Base-by-base conservation (phyloP, 2,888 invertebrate species). In the Drosophila kambysellisi region DNA sequence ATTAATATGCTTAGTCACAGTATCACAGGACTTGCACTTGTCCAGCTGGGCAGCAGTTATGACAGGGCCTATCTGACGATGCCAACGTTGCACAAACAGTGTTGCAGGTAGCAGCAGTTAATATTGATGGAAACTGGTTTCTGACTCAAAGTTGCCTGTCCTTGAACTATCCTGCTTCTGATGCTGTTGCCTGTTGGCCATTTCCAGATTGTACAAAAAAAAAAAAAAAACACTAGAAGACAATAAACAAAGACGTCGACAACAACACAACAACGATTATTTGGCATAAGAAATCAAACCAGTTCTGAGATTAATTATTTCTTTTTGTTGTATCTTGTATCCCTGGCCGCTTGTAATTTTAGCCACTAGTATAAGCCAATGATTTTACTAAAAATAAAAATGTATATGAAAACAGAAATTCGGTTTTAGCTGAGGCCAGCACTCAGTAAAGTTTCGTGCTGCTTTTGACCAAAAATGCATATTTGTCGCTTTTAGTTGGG, bases 111-210 rank as follows among this genome's bases (percentile, higher is more conserved):
- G 50, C 53, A 20, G 20, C n/a, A 12, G 29, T 29, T 20, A 15
- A 54, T 37, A 15, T 41, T 20, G 11, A 30, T 20, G 25, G 9
- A 48, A 78, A 78, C 78, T 7, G 72, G 78, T 78, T 75, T 60
- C 7, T 12, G 39, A 35, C 51, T 15, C n/a, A 12, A 35, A 46
- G 8, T 17, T 56, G 51, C 29, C 67, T 71, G 78, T 69, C 81
- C 81, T 82, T 82, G 82, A 82, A 82, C 81, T 80, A 75, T 79
- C 66, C 72, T 70, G 74, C 66, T 53, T 11, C 62, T 37, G 59
- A 0, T 41, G 48, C 41, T 48, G 51, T 35, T 37, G 15, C 30
- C 60, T 8, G 52, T 33, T 70, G 77, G 66, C 56, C 43, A 51
- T 70, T 76, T 66, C 78, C 72, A 56, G 54, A 50, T 66, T 72